Base-by-base conservation (phyloP, 64 coral and sea anemone genomes). In the Porites lutea region DNA sequence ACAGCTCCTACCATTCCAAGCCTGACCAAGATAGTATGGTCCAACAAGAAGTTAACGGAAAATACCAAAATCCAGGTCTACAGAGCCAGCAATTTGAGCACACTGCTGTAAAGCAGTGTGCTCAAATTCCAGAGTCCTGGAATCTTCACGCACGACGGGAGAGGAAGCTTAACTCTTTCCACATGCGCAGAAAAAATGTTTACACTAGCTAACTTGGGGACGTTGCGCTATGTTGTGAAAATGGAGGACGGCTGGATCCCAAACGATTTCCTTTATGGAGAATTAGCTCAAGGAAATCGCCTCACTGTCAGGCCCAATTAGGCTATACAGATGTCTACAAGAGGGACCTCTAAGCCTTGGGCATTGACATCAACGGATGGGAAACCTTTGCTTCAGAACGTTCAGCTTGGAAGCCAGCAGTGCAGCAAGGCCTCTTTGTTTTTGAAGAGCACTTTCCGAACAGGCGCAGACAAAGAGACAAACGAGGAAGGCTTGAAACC, bases 181-280 rank as follows among this genome's bases (percentile, higher is more conserved):
- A 59, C 48, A 59, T 88, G 69, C 43, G 37, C 13, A 73, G 12
- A 51, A 88, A 11, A 71, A 53, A 11, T n/a, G 51, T 4, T 13
- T 88, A 23, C 70, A 55, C 52, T 63, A 71, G 86, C 86, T 88
- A 1, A 53, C 27, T 37, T 37, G 27, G 27, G 27, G 27, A 37
- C 27, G 27, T 37, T 37, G 27, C 27, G 22, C 5, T 53, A 88
- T 48, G 87, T 64, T 0, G 71, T 43, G 19, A 10, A 53, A 13
- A 88, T 88, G 86, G 37, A 69, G 14, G 70, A 88, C n/a, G 86
- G 53, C 10, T 1, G 70, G 8, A 88, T 88, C 22, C 70, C 86
- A 1, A 74, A 88, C 15, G 86, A 88, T 45, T 27, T 46, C 0
- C 57, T 88, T 5, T 61, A 88, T 5, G 87, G 87, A 46, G 22